These are phyloP conservation scores for Metaphire vulgaris DNA, from an alignment of 1,140 invertebrate genomes.

Conservation along the genomic window DNA sequence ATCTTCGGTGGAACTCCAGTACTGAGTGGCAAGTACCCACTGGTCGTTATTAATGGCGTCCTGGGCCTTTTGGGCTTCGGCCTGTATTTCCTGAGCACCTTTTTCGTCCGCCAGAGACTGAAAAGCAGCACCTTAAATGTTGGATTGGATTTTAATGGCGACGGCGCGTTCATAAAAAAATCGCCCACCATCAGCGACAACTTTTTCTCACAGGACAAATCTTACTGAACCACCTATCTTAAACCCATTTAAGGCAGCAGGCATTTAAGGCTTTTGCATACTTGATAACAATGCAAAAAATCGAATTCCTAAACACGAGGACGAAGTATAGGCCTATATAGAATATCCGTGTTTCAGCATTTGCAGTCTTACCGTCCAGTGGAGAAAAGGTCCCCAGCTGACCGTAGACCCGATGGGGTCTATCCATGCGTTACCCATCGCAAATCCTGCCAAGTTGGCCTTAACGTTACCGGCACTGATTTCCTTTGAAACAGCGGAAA, in stretches of 20 bases:
- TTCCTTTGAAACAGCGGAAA: constrained; percentile 53
- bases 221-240: no score
- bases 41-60: neutral
- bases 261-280: no score
- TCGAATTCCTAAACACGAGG: no score
- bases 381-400: neutral
- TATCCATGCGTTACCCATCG: constrained; percentile 78
- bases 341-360: neutral
- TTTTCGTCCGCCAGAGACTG: neutral
- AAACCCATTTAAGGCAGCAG: no score
- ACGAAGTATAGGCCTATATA: no score
- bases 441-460: constrained; percentile 68
- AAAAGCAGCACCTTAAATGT: no score
- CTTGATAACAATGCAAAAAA: no score
- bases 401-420: constrained; percentile 65
- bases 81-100: neutral
- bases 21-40: neutral
- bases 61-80: neutral
- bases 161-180: no score
- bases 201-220: no score
- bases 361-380: neutral
- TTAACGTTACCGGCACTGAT: constrained; percentile 60
- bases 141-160: no score
- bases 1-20: neutral
- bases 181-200: no score